These are phyloP conservation scores for Drosophila athabasca DNA, from an alignment of 1,140 invertebrate species.

Conservation along the genomic window DNA sequence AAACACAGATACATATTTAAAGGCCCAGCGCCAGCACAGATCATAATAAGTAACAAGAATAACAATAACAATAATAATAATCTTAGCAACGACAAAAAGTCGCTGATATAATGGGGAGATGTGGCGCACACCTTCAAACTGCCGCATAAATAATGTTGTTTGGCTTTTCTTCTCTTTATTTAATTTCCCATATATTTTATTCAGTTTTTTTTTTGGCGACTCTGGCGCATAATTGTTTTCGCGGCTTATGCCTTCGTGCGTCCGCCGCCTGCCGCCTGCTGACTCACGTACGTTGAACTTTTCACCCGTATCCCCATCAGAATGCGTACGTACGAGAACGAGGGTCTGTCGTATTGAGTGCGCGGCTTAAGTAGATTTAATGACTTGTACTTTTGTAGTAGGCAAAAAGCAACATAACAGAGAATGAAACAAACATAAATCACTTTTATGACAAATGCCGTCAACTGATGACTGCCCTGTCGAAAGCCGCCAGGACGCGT, in stretches of 20 bases:
- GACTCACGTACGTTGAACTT: constrained; percentile 77
- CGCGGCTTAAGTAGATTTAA: constrained; percentile 75
- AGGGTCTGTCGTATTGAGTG: constrained; percentile 44
- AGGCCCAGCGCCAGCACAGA: constrained; percentile 48
- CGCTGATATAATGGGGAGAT: constrained; percentile 19
- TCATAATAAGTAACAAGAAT: constrained; percentile 52
- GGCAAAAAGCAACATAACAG: constrained; percentile 14
- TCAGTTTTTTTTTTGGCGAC: constrained; percentile 36
- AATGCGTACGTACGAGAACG: not conserved
- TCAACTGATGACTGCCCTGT: constrained; percentile 23
- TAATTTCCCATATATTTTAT: constrained; percentile 18
- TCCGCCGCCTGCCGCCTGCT: constrained; percentile 28
- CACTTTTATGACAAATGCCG: constrained; percentile 69
- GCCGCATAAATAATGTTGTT: constrained; percentile 65
- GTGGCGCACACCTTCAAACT: constrained; percentile 59
- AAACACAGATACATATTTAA: constrained; percentile 38
- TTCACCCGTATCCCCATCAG: constrained; percentile 62
- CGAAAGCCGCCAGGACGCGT: constrained; percentile 1
- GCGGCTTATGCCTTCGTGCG: constrained; percentile 46
- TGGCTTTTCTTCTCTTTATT: constrained; percentile 20
- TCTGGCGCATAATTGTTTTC: constrained; percentile 63
- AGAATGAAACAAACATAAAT: constrained; percentile 57
- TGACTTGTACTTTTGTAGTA: constrained; percentile 60
- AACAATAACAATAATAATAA: constrained; percentile 60
- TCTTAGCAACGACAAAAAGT: constrained; percentile 34